Evolutionary conservation across 2,113 vertebrate genomes (phyloP).

Genomic region (Aleadryas rufinucha): DNA sequence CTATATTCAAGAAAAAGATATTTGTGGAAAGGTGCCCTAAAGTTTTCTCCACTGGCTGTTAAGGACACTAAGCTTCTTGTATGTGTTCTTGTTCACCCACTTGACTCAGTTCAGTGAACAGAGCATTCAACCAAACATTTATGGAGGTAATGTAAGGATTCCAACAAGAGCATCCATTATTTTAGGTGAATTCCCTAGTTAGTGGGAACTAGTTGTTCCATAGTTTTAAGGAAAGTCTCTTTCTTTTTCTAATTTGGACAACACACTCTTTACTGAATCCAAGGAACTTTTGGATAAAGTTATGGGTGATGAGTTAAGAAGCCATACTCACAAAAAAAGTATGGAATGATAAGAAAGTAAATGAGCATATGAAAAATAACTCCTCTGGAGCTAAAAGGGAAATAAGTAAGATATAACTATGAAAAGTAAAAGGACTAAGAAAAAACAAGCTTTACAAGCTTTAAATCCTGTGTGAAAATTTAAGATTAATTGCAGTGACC

Average conservation of each 20-base stretch:
- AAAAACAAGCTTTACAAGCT: rapidly evolving
- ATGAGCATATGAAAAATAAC: background rate
- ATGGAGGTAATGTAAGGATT: background rate
- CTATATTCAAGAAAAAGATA: background rate
- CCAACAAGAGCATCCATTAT: background rate
- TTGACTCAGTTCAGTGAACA: background rate
- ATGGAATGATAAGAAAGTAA: background rate
- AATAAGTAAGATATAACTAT: background rate
- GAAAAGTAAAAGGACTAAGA: background rate
- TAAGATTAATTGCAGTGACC: background rate
- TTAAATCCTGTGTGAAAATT: background rate
- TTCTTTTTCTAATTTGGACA: background rate
- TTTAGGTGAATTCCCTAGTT: background rate
- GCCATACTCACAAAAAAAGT: background rate
- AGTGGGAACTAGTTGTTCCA: background rate
- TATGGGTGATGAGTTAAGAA: background rate
- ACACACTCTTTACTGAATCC: background rate
- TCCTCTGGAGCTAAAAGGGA: background rate
- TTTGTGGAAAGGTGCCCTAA: background rate
- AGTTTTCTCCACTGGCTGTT: background rate
- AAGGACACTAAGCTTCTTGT: background rate
- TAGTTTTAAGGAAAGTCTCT: background rate
- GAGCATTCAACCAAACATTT: background rate
- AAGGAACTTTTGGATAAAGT: background rate
- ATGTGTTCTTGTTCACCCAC: background rate